Conservation (phyloP, 2,797 vertebrate genomes). For the Periophthalmus magnuspinnatus region DNA sequence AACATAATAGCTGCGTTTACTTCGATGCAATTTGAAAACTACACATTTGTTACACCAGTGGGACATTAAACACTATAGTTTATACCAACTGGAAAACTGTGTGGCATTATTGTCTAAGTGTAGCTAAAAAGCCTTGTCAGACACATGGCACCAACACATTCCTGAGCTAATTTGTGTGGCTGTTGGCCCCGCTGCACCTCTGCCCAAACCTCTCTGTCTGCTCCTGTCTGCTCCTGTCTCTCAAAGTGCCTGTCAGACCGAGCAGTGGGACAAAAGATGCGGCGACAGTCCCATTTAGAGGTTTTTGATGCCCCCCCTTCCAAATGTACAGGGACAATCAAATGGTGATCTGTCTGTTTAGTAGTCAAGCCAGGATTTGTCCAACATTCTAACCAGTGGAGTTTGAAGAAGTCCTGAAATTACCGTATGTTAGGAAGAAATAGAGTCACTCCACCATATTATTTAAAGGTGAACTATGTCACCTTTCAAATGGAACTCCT, state of each 20-base stretch:
- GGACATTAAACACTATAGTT: conserved; percentile 17
- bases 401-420: neutral
- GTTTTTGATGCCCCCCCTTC: conserved; percentile 5
- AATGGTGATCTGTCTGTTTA: conserved; percentile 13
- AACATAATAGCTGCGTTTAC: conserved; percentile 4
- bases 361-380: conserved; percentile 13
- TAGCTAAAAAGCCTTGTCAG: conserved; percentile 50
- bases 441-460: neutral
- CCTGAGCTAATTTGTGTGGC: conserved; percentile 59
- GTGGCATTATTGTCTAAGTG: conserved; percentile 29
- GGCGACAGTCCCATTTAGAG: conserved; percentile 19
- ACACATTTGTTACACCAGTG: conserved; percentile 12
- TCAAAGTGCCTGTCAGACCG: conserved; percentile 26
- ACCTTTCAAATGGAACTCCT: no score
- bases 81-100: conserved; percentile 20
- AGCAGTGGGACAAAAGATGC: neutral
- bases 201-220: conserved; percentile 27
- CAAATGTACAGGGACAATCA: conserved; percentile 9
- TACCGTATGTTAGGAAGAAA: conserved; percentile 1
- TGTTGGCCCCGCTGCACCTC: conserved; percentile 51
- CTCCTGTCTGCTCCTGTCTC: conserved; percentile 14
- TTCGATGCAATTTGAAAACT: neutral
- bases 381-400: conserved; percentile 5
- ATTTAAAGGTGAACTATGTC: no score
- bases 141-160: conserved; percentile 62